These are phyloP conservation scores for Villa cingulata DNA, from an alignment of 2,888 invertebrate species.

Conservation along the genomic window DNA sequence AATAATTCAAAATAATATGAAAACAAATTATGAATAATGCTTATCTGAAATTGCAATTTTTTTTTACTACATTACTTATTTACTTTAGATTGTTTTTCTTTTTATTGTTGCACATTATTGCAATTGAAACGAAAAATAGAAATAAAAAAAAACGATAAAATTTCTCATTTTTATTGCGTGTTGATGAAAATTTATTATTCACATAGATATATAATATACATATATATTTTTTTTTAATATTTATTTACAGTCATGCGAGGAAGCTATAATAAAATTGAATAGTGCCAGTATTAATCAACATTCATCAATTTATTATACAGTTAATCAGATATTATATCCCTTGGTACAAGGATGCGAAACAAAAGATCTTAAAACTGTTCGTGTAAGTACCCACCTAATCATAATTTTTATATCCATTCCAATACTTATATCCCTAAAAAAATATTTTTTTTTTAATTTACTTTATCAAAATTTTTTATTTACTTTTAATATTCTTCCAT, in stretches of 20 bases:
- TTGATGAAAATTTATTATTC: no score
- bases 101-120: no score
- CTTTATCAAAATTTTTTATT: neutral
- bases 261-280: conserved; percentile 80
- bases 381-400: conserved; percentile 53
- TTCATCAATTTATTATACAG: conserved; percentile 73
- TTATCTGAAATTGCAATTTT: no score
- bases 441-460: no score
- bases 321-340: conserved; percentile 90
- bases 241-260: conserved; percentile 76
- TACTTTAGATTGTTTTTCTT: no score
- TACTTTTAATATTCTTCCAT: no score
- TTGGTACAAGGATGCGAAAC: conserved; percentile 96
- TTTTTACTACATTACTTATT: no score
- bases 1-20: no score
- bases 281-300: conserved; percentile 62
- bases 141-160: no score
- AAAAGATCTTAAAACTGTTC: conserved; percentile 88
- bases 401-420: neutral
- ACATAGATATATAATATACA: neutral
- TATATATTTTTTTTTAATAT: conserved; percentile 12
- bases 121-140: no score
- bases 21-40: no score
- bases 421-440: neutral
- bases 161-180: no score